phyloP scores from a whole-genome alignment of 2,888 invertebrate species.

The Argyra leucocephala region DNA sequence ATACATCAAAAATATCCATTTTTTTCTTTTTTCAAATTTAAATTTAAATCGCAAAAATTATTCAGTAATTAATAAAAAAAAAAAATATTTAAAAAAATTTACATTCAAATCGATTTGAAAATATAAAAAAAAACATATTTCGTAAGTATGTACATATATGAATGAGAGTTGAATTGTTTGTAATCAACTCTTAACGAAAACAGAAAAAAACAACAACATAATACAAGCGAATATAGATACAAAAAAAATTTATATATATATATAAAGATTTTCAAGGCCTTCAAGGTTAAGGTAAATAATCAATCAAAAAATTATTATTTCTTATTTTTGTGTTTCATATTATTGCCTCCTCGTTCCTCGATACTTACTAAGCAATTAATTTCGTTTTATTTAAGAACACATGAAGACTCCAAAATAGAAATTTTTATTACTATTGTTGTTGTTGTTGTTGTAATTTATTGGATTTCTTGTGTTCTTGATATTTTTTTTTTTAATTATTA shows the following conservation, averaged over 20 bases:
- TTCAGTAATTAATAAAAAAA: neutral
- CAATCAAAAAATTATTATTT: constrained; percentile 7
- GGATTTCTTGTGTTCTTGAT: too few species aligned
- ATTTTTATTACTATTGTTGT: neutral
- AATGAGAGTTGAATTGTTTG: neutral
- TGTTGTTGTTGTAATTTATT: neutral
- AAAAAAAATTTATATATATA: neutral
- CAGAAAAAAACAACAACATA: neutral
- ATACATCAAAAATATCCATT: neutral
- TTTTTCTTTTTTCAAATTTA: neutral
- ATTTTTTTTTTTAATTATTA: too few species aligned
- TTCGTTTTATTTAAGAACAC: neutral
- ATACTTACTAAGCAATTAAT: neutral
- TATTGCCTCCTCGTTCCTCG: neutral
- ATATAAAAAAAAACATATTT: neutral
- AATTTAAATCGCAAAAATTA: constrained; percentile 1
- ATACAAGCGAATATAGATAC: neutral
- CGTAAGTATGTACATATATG: neutral
- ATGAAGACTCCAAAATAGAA: neutral
- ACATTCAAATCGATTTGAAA: neutral
- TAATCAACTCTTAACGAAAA: neutral
- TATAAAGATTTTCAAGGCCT: constrained; percentile 8
- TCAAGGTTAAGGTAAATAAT: constrained; percentile 12
- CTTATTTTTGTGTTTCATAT: neutral
- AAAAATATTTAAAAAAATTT: neutral